Evolutionary conservation across 2,797 vertebrate genomes (phyloP).

Genomic region (Toxotes lorentzi): DNA sequence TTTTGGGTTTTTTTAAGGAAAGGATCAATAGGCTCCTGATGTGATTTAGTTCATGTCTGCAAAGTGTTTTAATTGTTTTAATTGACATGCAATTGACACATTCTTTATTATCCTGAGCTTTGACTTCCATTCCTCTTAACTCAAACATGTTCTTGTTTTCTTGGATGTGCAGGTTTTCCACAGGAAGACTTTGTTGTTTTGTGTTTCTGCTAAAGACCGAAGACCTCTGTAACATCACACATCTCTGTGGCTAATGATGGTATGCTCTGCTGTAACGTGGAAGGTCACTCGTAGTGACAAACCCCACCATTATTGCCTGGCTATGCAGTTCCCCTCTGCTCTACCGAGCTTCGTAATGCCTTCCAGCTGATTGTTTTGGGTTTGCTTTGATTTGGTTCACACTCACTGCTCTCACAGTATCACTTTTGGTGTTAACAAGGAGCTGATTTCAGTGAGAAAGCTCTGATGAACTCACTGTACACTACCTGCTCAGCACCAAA

Average conservation of each 20-base stretch:
- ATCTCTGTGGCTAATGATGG: too few species aligned
- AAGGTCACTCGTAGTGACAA: too few species aligned
- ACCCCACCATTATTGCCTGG: too few species aligned
- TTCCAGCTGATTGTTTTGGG: not conserved
- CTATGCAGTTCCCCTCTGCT: not conserved
- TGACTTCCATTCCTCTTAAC: conserved; percentile 9
- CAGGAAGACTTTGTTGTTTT: not conserved
- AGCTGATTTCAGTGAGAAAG: not conserved
- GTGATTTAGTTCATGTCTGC: conserved; percentile 11
- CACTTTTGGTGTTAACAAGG: not conserved
- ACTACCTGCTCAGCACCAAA: too few species aligned
- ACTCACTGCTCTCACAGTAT: not conserved
- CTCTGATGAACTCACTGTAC: not conserved
- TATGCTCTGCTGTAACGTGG: too few species aligned
- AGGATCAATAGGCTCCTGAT: not conserved
- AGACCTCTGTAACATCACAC: not conserved
- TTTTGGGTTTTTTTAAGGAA: conserved; percentile 9
- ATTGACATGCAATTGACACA: too few species aligned
- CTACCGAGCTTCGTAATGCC: not conserved
- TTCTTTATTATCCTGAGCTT: not conserved
- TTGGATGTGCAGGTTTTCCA: not conserved
- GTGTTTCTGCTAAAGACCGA: not conserved
- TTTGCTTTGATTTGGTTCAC: not conserved
- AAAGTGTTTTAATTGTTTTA: conserved; percentile 9
- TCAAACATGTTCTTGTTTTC: conserved; percentile 12